Conservation (phyloP, 1,140 invertebrate genomes). For the Zophobas atratus region DNA sequence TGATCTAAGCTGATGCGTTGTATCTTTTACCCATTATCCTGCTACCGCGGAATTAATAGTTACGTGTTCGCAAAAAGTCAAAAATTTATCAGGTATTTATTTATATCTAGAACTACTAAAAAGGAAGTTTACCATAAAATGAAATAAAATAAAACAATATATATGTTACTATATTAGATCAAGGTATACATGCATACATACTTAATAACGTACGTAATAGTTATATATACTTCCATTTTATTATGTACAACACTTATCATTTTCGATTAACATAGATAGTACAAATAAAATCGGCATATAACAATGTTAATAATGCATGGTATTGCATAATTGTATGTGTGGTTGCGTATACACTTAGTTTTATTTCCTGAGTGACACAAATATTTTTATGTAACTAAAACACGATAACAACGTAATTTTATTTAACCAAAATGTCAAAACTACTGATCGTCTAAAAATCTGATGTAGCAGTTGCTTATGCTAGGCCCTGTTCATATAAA, state of each 20-base stretch:
- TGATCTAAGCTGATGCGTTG: too few species aligned
- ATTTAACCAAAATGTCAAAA: too few species aligned
- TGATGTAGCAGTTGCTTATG: too few species aligned
- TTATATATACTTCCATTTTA: too few species aligned
- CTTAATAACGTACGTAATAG: background rate
- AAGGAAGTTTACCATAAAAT: background rate
- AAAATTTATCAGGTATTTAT: too few species aligned
- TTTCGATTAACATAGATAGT: constrained; percentile 3
- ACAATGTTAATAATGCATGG: background rate
- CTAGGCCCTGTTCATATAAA: too few species aligned
- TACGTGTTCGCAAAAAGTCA: too few species aligned
- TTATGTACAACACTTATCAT: background rate
- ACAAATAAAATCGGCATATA: background rate
- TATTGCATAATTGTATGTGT: background rate
- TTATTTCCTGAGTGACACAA: background rate
- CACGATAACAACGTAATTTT: too few species aligned
- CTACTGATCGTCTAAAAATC: too few species aligned
- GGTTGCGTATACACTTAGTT: background rate
- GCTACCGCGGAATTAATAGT: too few species aligned
- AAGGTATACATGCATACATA: background rate
- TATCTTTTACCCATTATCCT: too few species aligned
- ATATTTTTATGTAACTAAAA: background rate
- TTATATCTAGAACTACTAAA: background rate
- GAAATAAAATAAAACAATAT: background rate
- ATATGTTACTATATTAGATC: background rate